Base-by-base conservation (phyloP, 2,888 invertebrate genomes). In the Ennomos erosarius region DNA sequence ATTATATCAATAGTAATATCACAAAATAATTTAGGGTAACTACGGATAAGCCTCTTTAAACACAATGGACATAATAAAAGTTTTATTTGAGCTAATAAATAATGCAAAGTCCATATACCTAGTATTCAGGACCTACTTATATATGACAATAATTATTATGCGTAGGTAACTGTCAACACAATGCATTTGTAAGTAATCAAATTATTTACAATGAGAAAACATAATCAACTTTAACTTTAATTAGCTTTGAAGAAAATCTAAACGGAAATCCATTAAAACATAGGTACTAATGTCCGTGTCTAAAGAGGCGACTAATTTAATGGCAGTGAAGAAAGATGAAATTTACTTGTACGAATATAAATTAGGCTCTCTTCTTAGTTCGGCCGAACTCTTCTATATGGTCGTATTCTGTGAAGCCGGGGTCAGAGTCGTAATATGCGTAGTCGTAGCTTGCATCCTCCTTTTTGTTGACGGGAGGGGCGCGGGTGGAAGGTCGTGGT, bases 381-480 rank as follows among this genome's bases (percentile, higher is more conserved):
- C 94, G 95, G 71, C 94, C 94, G 69, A 95, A 94, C 79, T 95
- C 95, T 76, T 93, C 93, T 85, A 94, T 93, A 69, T 93, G 87
- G 59, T 94, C 94, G 69, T 94, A 94, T 77, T 94, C 94, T 39
- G 93, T 81, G 71, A 94, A 94, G 42, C 93, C 93, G 10, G 90
- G 88, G 49, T 94, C 94, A 56, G 95, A 94, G 79, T 97, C 97
- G 75, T 97, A 97, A 78, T 97, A 97, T 5, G 97, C 97, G 75
- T 97, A 97, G 80, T 97, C 97, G 76, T 97, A 97, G 78, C 95
- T 95, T 51, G 93, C 93, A 73, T 95, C 95, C 73, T 95, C 95
- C 65, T 95, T 94, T 67, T 94, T 94, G 74, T 88, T 94, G 74
- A 84, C 88, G 33, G 86, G 88, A 38, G 85, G 84, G 26, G 78